Evolutionary conservation across 2,797 vertebrate genomes (phyloP).

Genomic region (Columba guinea): DNA sequence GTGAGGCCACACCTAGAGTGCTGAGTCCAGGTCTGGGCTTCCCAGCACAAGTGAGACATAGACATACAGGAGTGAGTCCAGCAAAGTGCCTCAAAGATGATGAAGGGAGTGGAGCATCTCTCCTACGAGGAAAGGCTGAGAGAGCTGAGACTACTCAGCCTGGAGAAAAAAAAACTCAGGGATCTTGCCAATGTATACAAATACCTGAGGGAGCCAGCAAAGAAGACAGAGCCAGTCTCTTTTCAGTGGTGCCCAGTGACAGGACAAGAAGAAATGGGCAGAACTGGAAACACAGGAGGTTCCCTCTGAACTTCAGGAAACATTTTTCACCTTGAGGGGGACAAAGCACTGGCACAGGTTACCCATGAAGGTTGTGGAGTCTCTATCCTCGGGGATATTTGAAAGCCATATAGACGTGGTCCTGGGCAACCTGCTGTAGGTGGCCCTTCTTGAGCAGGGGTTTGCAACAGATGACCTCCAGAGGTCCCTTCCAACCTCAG

Average conservation of each 20-base stretch:
- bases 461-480: neutral
- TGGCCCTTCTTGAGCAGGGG: neutral
- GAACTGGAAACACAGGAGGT: neutral
- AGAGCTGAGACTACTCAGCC: neutral
- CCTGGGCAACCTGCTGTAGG: neutral
- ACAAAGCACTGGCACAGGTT: accelerated
- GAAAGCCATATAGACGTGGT: neutral
- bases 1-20: neutral
- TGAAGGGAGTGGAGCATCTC: neutral
- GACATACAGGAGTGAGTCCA: neutral
- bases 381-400: neutral
- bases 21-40: neutral
- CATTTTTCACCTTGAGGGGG: neutral
- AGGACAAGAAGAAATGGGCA: neutral
- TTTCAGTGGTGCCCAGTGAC: neutral
- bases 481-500: neutral
- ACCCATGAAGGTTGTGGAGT: neutral
- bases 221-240: neutral
- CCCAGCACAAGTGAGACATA: neutral
- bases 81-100: neutral
- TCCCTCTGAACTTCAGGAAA: neutral
- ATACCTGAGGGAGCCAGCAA: neutral
- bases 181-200: neutral
- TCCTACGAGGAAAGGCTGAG: neutral
- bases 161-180: neutral